phyloP scores from a whole-genome alignment of 2,113 vertebrate genomes.

The Callocephalon fimbriatum region DNA sequence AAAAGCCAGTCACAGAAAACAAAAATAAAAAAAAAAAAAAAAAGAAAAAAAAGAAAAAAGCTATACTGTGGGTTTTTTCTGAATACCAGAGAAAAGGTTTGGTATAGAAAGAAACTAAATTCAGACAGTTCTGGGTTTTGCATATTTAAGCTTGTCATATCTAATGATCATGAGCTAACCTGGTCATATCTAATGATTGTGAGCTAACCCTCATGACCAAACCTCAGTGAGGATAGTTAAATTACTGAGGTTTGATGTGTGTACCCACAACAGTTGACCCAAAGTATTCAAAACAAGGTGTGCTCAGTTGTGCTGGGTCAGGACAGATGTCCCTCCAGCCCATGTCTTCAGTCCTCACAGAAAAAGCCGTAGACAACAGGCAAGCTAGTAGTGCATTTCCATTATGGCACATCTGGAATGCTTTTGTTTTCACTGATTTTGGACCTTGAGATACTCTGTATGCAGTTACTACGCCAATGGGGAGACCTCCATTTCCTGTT shows the following conservation, averaged over 20 bases:
- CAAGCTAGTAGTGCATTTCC: background rate
- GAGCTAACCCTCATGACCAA: background rate
- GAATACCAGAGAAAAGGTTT: background rate
- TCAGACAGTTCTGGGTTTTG: background rate
- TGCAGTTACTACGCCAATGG: background rate
- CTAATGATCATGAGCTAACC: background rate
- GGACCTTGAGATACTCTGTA: background rate
- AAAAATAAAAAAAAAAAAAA: background rate
- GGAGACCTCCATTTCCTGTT: background rate
- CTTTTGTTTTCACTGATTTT: background rate
- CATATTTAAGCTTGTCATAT: background rate
- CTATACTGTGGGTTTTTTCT: background rate
- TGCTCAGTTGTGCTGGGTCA: background rate
- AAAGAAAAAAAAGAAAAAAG: background rate
- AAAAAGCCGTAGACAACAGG: background rate
- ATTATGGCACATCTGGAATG: background rate
- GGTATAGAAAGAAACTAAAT: background rate
- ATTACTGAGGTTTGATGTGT: background rate
- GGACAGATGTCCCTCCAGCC: background rate
- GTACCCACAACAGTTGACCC: background rate
- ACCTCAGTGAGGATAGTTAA: background rate
- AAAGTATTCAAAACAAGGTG: background rate
- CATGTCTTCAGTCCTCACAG: background rate
- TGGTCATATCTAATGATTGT: background rate
- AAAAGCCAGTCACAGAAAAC: background rate